Base-by-base conservation (phyloP, 2,113 vertebrate genomes). In the Pelobates fuscus region DNA sequence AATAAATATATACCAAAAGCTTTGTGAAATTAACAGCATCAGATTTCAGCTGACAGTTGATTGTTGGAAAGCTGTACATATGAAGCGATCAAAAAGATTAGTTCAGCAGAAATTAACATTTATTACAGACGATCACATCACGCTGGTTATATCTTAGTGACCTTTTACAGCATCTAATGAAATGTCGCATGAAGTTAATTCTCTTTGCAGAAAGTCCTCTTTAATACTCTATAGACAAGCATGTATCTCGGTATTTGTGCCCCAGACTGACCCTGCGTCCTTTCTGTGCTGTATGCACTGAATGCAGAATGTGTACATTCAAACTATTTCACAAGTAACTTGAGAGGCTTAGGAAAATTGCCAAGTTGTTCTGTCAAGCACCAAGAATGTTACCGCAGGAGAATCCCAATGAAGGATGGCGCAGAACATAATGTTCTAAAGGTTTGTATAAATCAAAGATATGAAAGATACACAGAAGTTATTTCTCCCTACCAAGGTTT, bases 231-330 rank as follows among this genome's bases (percentile, higher is more conserved):
- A 32, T 20, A 30, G 60, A 65, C 21, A 72, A 32, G 30, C 52
- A 26, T 52, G 29, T 66, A 29, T 46, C 58, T 67, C 27, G 44
- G 63, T 67, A 30, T 37, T 32, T 32, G 10, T 44, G 71, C 54
- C 71, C 61, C 63, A 46, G 62, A 24, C 54, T 75, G 71, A 76
- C 72, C 71, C 57, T 58, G 21, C 63, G 54, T 71, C 55, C 21
- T 44, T 6, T 59, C 26, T 30, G 20, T 67, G 63, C 3, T 46
- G 58, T 29, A 76, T 76, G 54, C 63, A 26, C 32, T 46, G 52
- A 67, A 76, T 76, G 72, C 55, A 67, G 64, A 76, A 76, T 76
- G 63, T 76, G 72, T 76, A 76, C 64, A 76, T 76, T 63, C 58
- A 5, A 76, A 67, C 72, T 76, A 76, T 76, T 67, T 76, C 54